Base-by-base conservation (phyloP, 1,140 invertebrate species). In the Alviniconcha marisindica region DNA sequence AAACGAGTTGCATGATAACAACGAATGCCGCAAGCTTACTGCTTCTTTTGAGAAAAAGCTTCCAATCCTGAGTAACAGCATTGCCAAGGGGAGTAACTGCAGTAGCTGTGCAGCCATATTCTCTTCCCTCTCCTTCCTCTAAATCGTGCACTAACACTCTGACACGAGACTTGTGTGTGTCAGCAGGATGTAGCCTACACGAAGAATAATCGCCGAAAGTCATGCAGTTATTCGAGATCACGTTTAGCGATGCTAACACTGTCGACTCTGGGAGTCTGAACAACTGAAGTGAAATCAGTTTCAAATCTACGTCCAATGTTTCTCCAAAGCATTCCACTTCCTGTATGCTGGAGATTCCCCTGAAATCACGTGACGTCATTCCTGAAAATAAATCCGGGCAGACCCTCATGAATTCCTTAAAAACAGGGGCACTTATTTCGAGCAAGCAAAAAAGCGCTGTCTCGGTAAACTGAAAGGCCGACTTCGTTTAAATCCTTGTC, bases 291-390 rank as follows among this genome's bases (percentile, higher is more conserved):
- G 38, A 80, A 28, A 80, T 33, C 12, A 80, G 33, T 28, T 80
- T 80, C 56, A 80, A 56, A 33, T 80, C 78, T 15, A 24, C 7
- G 42, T 80, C 31, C n/a, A 80, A 66, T 31, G 38, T 7, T 24
- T 33, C 78, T 18, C 78, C 78, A 56, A 38, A 80, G 60, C 78
- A 80, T 69, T 80, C 78, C 18, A 80, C 78, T 80, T 80, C 78
- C 78, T 80, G 56, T 80, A 80, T 80, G 38, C 56, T 60, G 5
- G 36, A 12, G 14, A 80, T n/a, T 28, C 78, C 78, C 0, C 60
- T 56, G 60, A 66, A 80, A 31, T 80, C 78, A 31, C 78, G 78
- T 33, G 56, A 54, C n/a, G 36, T 66, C 78, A 80, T 80, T 2
- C 78, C 78, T 80, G 78, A 28, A 44, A 31, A 31, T 21, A 14